phyloP scores from a whole-genome alignment of 2,797 vertebrate genomes.

The Phoxinus dragarum region DNA sequence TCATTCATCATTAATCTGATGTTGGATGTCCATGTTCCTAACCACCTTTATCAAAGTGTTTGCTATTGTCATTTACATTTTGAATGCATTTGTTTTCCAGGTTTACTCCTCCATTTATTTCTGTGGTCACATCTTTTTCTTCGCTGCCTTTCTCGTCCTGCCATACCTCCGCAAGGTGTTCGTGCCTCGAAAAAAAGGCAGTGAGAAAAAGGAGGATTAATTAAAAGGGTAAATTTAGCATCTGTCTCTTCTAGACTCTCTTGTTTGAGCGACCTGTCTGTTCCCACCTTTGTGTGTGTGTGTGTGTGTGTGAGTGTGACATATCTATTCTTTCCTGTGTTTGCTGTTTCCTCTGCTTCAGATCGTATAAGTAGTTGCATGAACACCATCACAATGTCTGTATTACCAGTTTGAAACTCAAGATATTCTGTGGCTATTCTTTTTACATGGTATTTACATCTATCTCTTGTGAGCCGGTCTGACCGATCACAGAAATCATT shows the following conservation, averaged over 20 bases:
- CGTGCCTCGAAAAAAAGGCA: slow-evolving; percentile 85
- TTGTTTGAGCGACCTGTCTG: slow-evolving; percentile 11
- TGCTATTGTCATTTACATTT: neutral
- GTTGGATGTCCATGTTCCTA: neutral
- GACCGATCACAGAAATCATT: neutral
- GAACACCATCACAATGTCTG: neutral
- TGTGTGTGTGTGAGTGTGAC: neutral
- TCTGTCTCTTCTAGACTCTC: neutral
- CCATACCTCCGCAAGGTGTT: slow-evolving; percentile 87
- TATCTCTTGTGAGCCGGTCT: neutral
- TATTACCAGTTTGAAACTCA: neutral
- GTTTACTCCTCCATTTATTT: slow-evolving; percentile 94
- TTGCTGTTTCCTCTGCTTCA: neutral
- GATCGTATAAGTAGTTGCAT: neutral
- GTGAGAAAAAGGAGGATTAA: slow-evolving; percentile 75
- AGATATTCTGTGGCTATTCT: neutral
- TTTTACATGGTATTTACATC: neutral
- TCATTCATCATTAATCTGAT: neutral
- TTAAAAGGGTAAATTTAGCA: slow-evolving; percentile 63
- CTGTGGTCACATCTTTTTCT: slow-evolving; percentile 88
- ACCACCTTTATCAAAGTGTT: neutral
- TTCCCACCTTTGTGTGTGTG: neutral
- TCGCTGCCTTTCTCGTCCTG: slow-evolving; percentile 80
- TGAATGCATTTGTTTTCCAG: slow-evolving; percentile 73
- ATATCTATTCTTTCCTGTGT: neutral